A percentile compares a stretch with the other conserved stretches of the same genome.
Conservation (phyloP, 2,888 invertebrate species). For the Mylabris sibirica region DNA sequence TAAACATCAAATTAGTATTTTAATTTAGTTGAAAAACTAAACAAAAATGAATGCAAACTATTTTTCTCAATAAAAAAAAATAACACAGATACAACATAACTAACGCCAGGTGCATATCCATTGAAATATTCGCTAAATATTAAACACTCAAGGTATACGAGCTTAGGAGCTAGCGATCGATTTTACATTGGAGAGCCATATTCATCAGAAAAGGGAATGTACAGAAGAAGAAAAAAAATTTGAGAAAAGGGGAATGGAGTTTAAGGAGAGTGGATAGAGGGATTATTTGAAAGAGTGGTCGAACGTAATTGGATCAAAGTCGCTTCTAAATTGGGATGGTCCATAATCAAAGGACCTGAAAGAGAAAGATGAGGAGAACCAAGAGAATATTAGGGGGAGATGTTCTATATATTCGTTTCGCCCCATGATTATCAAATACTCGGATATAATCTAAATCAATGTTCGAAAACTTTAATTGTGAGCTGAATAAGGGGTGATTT, state of each 20-base stretch:
- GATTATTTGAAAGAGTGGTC: constrained; percentile 37
- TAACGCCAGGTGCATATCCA: constrained; percentile 50
- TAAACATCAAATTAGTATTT: constrained; percentile 14
- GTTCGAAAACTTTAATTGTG: constrained; percentile 7
- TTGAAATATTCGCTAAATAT: constrained; percentile 53
- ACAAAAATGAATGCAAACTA: constrained; percentile 3
- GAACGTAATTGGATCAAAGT: constrained; percentile 56
- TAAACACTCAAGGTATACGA: constrained; percentile 58
- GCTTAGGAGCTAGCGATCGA: constrained; percentile 56
- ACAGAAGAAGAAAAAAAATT: neutral
- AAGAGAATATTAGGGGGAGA: constrained; percentile 1
- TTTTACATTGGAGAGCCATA: constrained; percentile 35
- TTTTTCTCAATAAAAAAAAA: constrained; percentile 4
- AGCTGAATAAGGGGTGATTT: neutral
- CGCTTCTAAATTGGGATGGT: constrained; percentile 53
- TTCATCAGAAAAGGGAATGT: constrained; percentile 27
- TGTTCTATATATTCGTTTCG: neutral
- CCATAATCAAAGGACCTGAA: constrained; percentile 51
- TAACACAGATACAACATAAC: constrained; percentile 47
- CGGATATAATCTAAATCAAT: neutral
- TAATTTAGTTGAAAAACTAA: constrained; percentile 12
- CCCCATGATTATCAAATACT: constrained; percentile 5
- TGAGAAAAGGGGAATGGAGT: constrained; percentile 21
- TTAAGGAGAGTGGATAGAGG: constrained; percentile 25
- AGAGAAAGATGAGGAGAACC: constrained; percentile 16